Percentiles rank a stretch among this genome's conserved stretches.
phyloP scores from a whole-genome alignment of 2,113 vertebrate genomes.

The Odontophorus gujanensis region DNA sequence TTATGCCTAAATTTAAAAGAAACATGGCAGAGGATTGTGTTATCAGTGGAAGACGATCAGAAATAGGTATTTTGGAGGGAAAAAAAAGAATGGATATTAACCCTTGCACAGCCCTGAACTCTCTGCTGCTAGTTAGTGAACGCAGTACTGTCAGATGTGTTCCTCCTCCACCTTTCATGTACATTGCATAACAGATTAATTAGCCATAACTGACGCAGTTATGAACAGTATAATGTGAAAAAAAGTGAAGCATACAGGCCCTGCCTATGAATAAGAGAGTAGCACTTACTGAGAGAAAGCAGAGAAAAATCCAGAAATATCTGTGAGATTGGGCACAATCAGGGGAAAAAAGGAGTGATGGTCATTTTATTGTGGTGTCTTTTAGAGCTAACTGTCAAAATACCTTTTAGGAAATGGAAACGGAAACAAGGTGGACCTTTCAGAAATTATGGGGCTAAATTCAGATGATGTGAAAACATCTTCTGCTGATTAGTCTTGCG shows the following conservation, averaged over 20 bases:
- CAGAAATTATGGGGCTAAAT: neutral
- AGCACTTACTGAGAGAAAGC: neutral
- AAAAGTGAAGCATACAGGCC: neutral
- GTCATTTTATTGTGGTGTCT: neutral
- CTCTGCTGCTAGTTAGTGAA: neutral
- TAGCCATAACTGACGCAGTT: slow-evolving; percentile 35
- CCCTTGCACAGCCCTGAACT: neutral
- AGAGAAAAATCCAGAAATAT: neutral
- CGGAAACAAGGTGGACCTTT: neutral
- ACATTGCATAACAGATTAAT: slow-evolving; percentile 8
- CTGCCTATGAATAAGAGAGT: neutral
- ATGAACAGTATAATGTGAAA: neutral
- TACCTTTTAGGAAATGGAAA: neutral
- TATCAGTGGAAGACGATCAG: neutral
- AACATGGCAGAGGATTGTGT: neutral
- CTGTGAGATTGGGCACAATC: neutral
- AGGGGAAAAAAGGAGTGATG: neutral
- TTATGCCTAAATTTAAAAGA: neutral
- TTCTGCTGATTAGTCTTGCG: neutral
- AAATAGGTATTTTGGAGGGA: neutral
- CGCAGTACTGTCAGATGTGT: neutral
- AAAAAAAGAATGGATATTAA: neutral
- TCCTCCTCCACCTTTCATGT: neutral
- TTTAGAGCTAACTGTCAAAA: neutral
- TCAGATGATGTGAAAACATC: neutral